Evolutionary conservation across 2,888 invertebrate genomes (phyloP), one percentile per base, ranked within the genome.

Genomic region (Thereva unica): DNA sequence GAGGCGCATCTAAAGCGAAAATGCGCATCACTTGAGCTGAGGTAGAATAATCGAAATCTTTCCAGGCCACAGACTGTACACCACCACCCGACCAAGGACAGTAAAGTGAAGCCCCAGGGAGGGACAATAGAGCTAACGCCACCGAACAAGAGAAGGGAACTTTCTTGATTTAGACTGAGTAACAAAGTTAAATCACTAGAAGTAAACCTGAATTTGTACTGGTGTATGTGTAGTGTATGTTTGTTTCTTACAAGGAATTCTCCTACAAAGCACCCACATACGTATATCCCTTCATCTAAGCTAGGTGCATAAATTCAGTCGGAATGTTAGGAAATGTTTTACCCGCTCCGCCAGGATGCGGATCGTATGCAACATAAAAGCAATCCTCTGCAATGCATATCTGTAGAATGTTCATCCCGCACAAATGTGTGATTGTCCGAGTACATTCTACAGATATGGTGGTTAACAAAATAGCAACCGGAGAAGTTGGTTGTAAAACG

Each of bases 21-120:
- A 45, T 59, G 23, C 47, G 40, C 40, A 49, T 6, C 38, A 37
- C 57, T 37, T 59, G 37, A 59, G 57, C 37, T 47, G 47, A 61
- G 61, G 61, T 61, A 50, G 61, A 61, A 50, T 61, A 50, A 61
- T 61, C 61, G 61, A 61, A 61, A 50, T 41, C 50, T 40, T 41
- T 34, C 41, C 6, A 7, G 10, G 10, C 50, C 41, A 23, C 61
- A 40, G 49, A 12, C 34, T 38, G 40, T 50, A 61, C 34, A 5
- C 12, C 10, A 40, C 23, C n/a, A n/a, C n/a, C n/a, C 9, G 1
- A 49, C 23, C 23, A 23, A 23, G 61, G 49, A 50, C 8, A 23
- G 34, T 2, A 40, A 40, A 23, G 57, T 8, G 37, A 35, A n/a
- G 45, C 61, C 35, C 23, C 23, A 2, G 23, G 41, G 45, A 61